Percentiles rank a stretch among this genome's conserved stretches.
Evolutionary conservation across 2,888 invertebrate genomes (phyloP).

Genomic region (Hipparchia sbordonii): DNA sequence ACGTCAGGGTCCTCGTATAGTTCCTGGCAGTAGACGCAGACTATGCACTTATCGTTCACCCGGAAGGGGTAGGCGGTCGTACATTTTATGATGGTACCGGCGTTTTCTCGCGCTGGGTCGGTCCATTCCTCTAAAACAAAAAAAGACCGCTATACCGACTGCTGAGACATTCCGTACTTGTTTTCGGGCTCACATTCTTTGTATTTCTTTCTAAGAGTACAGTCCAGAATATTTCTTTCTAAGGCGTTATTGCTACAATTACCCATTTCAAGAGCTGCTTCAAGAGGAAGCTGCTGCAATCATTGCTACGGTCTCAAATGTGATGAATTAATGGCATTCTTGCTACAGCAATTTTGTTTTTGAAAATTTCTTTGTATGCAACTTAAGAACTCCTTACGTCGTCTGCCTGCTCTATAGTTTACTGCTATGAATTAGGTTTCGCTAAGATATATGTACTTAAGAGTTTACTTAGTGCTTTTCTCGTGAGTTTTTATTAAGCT

Average conservation of each 20-base stretch:
- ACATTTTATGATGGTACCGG: slow-evolving; percentile 64
- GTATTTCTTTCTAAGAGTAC: slow-evolving; percentile 9
- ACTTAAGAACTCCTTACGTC: too few species aligned
- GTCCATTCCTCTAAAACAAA: slow-evolving; percentile 72
- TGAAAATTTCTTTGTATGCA: background rate
- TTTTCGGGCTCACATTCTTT: slow-evolving; percentile 25
- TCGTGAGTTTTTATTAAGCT: background rate
- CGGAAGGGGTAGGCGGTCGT: slow-evolving; percentile 76
- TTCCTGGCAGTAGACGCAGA: slow-evolving; percentile 75
- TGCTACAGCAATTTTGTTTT: background rate
- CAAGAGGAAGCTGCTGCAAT: too few species aligned
- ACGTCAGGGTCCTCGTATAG: slow-evolving; percentile 63
- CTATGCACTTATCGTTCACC: slow-evolving; percentile 71
- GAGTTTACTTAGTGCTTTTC: too few species aligned
- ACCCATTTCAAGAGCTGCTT: background rate
- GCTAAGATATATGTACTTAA: too few species aligned
- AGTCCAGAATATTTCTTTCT: background rate
- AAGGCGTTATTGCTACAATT: background rate
- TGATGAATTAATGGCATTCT: background rate
- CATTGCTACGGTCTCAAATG: too few species aligned
- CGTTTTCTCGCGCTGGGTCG: slow-evolving; percentile 71
- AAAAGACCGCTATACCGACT: slow-evolving; percentile 50
- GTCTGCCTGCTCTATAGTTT: background rate
- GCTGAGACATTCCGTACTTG: slow-evolving; percentile 19
- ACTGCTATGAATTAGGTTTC: too few species aligned